Percentiles rank a stretch among this genome's conserved stretches.
Conservation (phyloP, 2,113 vertebrate genomes). For the Marmota flaviventris region DNA sequence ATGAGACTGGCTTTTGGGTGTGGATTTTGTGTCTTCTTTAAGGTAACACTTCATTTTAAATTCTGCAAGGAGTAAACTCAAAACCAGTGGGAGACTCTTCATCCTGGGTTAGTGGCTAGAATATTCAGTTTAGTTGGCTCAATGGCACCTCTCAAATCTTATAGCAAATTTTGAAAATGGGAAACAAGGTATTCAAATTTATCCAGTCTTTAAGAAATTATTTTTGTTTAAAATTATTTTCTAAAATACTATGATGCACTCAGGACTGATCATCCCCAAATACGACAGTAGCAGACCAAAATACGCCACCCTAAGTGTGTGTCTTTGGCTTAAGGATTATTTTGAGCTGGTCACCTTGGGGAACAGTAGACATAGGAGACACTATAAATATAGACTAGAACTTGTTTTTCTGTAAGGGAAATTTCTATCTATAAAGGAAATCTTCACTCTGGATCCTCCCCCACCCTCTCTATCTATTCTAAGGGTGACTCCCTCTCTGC, state of each 20-base stretch:
- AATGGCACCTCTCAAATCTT: background rate
- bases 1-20: background rate
- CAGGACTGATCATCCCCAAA: background rate
- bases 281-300: background rate
- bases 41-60: slow-evolving; percentile 26
- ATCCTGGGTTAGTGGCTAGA: background rate
- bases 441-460: background rate
- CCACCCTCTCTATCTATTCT: background rate
- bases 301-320: background rate
- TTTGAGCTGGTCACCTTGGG: background rate
- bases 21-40: slow-evolving; percentile 27
- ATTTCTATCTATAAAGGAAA: background rate
- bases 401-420: background rate
- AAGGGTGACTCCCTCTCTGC: background rate
- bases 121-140: background rate
- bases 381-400: background rate
- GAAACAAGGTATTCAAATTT: background rate
- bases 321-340: background rate
- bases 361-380: background rate
- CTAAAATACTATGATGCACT: background rate
- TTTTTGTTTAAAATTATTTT: background rate
- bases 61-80: slow-evolving; percentile 48
- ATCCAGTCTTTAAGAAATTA: background rate
- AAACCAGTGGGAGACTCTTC: background rate
- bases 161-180: background rate